Base-by-base conservation (phyloP, 2,888 invertebrate species). In the Adineta ricciae region DNA sequence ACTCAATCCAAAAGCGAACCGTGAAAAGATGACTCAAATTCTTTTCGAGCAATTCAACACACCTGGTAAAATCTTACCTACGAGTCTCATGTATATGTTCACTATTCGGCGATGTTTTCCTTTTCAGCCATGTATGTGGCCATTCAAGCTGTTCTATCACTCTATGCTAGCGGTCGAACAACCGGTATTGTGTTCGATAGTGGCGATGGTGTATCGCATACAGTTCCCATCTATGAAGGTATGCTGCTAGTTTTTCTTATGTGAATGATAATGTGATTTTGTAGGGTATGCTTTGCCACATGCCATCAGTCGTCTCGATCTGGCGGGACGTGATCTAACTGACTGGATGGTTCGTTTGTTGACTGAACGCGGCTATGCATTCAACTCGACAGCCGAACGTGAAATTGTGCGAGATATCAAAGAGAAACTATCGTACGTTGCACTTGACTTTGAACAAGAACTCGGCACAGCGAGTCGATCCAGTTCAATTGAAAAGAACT, bases 261-360 rank as follows among this genome's bases (percentile, higher is more conserved):
- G 11, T 8, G 11, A 46, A 46, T 46, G 46, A 5, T 46, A 11
- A 11, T 46, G 11, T 46, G 46, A 46, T 46, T 46, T n/a, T 46
- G 8, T 46, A 46, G 95, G 95, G 88, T 95, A 95, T 92, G 94
- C 95, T 88, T 93, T 96, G 88, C 95, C 95, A 91, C 95, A 96
- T 90, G 95, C 95, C 92, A 96, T 96, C 93, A 94, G 95, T 91
- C 95, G 95, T 94, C 92, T 95, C 93, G 95, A 95, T 92, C 94
- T 95, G 93, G 95, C 95, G 90, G 95, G 95, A 90, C 94, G 95
- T 90, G 95, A 95, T 92, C 93, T 95, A 92, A 95, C 95, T 92
- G 95, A 95, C 92, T 95, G 95, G 93, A 93, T 95, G 92, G 95
- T 95, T 95, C 95, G 95, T 93, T 95, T 95, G 93, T 93, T 95